Percentiles rank a stretch among this genome's conserved stretches.
Conservation (phyloP, 1,140 invertebrate species). For the Episyrphus balteatus region DNA sequence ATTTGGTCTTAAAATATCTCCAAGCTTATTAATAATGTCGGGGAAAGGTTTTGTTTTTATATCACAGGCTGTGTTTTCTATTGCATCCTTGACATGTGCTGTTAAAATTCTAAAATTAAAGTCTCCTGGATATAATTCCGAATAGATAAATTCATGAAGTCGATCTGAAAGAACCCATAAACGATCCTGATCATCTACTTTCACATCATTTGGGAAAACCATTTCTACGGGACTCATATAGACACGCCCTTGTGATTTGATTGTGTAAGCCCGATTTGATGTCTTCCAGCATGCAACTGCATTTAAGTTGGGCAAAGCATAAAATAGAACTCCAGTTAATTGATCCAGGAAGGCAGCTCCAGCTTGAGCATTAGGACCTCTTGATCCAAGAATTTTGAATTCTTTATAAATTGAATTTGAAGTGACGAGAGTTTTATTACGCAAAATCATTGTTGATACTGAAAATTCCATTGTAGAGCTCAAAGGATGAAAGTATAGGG, state of each 20-base stretch:
- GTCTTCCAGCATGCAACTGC: constrained; percentile 69
- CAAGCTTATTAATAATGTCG: constrained; percentile 42
- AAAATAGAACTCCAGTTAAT: constrained; percentile 60
- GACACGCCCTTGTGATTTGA: constrained; percentile 54
- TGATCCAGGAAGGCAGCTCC: constrained; percentile 61
- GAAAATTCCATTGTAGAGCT: constrained; percentile 61
- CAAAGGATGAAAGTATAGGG: constrained; percentile 65
- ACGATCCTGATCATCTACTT: constrained; percentile 57
- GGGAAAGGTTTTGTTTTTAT: constrained; percentile 37
- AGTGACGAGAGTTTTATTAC: constrained; percentile 43
- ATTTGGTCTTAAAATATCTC: constrained; percentile 22
- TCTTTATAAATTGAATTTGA: constrained; percentile 45
- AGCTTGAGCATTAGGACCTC: constrained; percentile 60
- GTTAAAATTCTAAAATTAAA: constrained; percentile 63
- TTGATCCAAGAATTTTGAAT: constrained; percentile 54
- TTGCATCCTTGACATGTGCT: constrained; percentile 51
- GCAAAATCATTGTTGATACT: constrained; percentile 52
- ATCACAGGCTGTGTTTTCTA: constrained; percentile 57
- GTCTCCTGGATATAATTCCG: constrained; percentile 47
- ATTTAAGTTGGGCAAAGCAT: constrained; percentile 61
- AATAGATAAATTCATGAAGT: constrained; percentile 59
- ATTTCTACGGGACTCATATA: constrained; percentile 58
- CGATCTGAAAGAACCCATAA: constrained; percentile 65
- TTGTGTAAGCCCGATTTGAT: constrained; percentile 48
- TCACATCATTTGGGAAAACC: constrained; percentile 67